Evolutionary conservation across 2,888 invertebrate species (phyloP), one percentile per base, ranked within the genome.

Genomic region (Oscheius sp.): DNA sequence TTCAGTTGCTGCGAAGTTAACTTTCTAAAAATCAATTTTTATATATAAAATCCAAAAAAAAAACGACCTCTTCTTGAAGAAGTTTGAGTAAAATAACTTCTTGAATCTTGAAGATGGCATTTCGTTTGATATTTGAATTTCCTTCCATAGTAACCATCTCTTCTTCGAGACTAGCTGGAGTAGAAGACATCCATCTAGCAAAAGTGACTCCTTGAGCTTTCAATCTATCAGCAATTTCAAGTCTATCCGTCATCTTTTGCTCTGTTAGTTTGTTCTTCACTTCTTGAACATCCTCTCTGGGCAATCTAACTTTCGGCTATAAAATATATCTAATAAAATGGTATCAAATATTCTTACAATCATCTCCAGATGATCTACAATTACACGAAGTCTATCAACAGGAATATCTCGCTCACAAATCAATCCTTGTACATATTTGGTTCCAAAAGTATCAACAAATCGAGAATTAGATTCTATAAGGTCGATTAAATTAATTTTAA

Each of bases 71-170:
- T 33, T 65, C 65, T 1, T 37, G 23, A 15, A 37, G 25, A 2
- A 57, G 10, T 31, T 66, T 66, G 12, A 17, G 37, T 8, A 66
- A 25, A 4, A 66, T 55, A 3, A 66, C 66, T 3, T 55, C 39
- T 37, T 25, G 34, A 1, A 55, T 6, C 4, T 39, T 50, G 23
- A 46, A 34, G 5, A 66, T 29, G 12, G 33, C 55, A 8, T n/a
- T 33, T 34, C 27, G 27, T 1, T 42, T 31, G 15, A 15, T 37
- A 5, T 48, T 42, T 29, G 8, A 27, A 42, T 25, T 45, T 3
- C 23, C 17, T 23, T 50, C 33, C 34, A 58, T 33, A 27, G 15
- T 27, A 12, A 29, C 23, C 45, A 48, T 25, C 23, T 57, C 67
- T 17, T 68, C 50, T 17, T 46, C 58, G 29, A 68, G 25, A 3